Evolutionary conservation across 2,888 invertebrate species (phyloP), one percentile per base, ranked within the genome.

Genomic region (Calameuta pallipes): DNA sequence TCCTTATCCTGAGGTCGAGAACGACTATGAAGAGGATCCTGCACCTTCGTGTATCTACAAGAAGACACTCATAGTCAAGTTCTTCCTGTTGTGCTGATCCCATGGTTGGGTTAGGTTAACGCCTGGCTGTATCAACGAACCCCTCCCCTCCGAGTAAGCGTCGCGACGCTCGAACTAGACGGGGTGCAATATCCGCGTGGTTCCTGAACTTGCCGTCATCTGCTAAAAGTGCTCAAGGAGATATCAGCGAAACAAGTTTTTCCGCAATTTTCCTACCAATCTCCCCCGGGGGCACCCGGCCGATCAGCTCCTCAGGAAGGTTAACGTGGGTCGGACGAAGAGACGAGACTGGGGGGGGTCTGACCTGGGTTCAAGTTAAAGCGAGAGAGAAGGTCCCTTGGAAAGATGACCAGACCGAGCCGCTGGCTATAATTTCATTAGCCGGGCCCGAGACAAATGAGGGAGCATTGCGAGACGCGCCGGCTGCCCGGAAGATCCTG

Each of bases 401-500:
- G 82, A 86, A 85, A 86, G 90, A 89, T 89, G 89, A 89, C 87
- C 88, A 84, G 81, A 84, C 85, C 83, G 83, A 82, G 81, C 84
- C 83, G 85, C 88, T 86, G 89, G 92, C 92, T 92, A 93, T 93
- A 93, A 93, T 93, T 93, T 93, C 93, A 93, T 93, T 93, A 93
- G 92, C 92, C 89, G 91, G 83, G 88, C 90, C 86, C 86, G 91
- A 92, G 92, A 93, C 92, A 93, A 93, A 93, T 93, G 93, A 92
- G 92, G 90, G 89, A 88, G 88, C 89, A 91, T 91, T 90, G 89
- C 86, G 86, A 88, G 90, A 89, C 85, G 90, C 91, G 87, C 91
- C 91, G 90, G 91, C 90, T 91, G 91, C 76, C 83, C 86, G 86
- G 85, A 87, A 89, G 89, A 91, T 90, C 88, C 86, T 83, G 85